Evolutionary conservation across 1,140 invertebrate species (phyloP).

Genomic region (Mya arenaria): DNA sequence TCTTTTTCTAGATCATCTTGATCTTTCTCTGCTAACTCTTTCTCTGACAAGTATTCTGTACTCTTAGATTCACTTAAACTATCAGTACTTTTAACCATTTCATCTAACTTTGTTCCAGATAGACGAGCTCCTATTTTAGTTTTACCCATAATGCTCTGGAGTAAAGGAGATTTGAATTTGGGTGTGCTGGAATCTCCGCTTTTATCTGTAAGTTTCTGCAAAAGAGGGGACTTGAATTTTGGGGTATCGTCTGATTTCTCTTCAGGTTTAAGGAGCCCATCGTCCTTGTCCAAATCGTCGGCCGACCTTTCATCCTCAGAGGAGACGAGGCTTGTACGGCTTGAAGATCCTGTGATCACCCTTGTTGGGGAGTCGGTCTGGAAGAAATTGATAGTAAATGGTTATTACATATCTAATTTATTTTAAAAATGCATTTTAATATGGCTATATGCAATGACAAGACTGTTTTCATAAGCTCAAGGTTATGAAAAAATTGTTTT

Average conservation of each 20-base stretch:
- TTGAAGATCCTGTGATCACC: conserved; percentile 32
- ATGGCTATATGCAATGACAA: too few species aligned
- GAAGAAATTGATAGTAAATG: background rate
- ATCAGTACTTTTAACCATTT: conserved; percentile 45
- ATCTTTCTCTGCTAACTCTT: background rate
- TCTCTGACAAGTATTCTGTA: conserved; percentile 34
- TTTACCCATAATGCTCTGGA: conserved; percentile 56
- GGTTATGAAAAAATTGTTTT: too few species aligned
- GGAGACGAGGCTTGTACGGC: conserved; percentile 51
- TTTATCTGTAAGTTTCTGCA: conserved; percentile 73
- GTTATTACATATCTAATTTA: too few species aligned
- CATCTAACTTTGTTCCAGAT: conserved; percentile 23
- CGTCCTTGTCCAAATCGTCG: conserved; percentile 28
- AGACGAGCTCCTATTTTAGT: conserved; percentile 48
- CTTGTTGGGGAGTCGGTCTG: conserved; percentile 51
- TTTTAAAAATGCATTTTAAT: too few species aligned
- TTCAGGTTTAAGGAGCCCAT: conserved; percentile 3
- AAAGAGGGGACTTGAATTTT: conserved; percentile 75
- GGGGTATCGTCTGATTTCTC: conserved; percentile 59
- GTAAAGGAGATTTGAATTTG: conserved; percentile 53
- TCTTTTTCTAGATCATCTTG: conserved; percentile 3
- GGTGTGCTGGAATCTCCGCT: conserved; percentile 51
- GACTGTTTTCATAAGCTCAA: too few species aligned
- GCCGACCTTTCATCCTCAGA: conserved; percentile 45
- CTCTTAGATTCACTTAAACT: conserved; percentile 25